phyloP scores from a whole-genome alignment of 92 coral and sea anemone genomes.

The Porites cylindrica region DNA sequence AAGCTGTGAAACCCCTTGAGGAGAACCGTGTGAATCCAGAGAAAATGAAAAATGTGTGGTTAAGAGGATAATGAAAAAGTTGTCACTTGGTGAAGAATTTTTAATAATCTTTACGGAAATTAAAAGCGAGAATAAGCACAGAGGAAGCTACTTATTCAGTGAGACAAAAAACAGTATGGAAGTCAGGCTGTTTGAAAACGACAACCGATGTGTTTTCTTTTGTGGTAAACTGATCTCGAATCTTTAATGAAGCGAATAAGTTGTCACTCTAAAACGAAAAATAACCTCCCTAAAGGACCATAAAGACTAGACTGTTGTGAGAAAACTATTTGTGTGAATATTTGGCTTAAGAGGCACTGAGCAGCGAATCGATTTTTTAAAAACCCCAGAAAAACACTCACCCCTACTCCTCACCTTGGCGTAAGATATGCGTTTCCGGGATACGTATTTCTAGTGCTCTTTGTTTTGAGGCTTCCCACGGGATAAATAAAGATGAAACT shows the following conservation, averaged over 20 bases:
- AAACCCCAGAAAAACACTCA: too few relatives aligned
- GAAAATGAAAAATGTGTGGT: constrained; percentile 15
- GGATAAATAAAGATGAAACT: too few relatives aligned
- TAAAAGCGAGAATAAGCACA: constrained; percentile 25
- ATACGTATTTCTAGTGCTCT: too few relatives aligned
- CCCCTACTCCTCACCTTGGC: too few relatives aligned
- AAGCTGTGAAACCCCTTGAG: not conserved
- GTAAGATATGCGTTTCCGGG: too few relatives aligned
- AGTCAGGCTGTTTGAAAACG: not conserved
- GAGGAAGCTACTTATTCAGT: constrained; percentile 1
- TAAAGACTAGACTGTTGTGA: not conserved
- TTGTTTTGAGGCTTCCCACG: too few relatives aligned
- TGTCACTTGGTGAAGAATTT: constrained; percentile 25
- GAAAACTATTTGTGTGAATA: too few relatives aligned
- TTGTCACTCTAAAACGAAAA: not conserved
- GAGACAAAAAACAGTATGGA: not conserved
- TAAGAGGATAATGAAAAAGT: not conserved
- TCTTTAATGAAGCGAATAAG: not conserved
- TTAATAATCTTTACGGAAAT: constrained; percentile 42
- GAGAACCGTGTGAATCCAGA: constrained; percentile 18
- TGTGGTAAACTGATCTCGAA: not conserved
- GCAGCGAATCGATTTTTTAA: too few relatives aligned
- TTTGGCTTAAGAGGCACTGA: too few relatives aligned
- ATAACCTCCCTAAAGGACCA: not conserved
- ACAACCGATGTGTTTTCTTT: not conserved